These are phyloP conservation scores for Marcusenius ussheri DNA, from an alignment of 2,113 vertebrate species.

Conservation along the genomic window DNA sequence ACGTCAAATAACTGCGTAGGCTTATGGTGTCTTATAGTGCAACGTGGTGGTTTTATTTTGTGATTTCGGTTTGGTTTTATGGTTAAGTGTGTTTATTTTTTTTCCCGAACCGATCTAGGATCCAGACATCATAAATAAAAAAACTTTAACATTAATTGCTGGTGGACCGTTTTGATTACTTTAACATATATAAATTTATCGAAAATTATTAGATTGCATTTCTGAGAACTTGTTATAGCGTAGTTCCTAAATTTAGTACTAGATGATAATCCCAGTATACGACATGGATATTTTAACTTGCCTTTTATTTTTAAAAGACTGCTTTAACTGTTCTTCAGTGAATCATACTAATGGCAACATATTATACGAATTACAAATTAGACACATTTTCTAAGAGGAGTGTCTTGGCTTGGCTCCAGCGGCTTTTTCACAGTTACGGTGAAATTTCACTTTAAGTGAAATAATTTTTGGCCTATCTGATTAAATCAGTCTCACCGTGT, in stretches of 20 bases:
- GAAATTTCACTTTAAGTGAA: slow-evolving; percentile 46
- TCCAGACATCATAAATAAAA: background rate
- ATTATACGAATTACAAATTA: background rate
- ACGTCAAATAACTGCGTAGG: background rate
- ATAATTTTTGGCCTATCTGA: slow-evolving; percentile 55
- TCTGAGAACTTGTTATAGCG: background rate
- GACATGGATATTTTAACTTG: background rate
- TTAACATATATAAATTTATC: background rate
- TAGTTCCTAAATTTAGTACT: background rate
- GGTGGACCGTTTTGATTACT: background rate
- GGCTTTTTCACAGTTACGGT: slow-evolving; percentile 40
- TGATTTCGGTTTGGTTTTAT: background rate
- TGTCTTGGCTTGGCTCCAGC: background rate
- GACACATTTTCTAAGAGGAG: background rate
- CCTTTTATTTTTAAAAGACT: background rate
- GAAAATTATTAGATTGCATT: background rate
- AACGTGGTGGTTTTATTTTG: background rate
- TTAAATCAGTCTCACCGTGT: slow-evolving; percentile 57
- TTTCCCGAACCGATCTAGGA: background rate
- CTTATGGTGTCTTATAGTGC: background rate
- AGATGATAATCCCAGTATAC: background rate
- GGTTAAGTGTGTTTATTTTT: background rate
- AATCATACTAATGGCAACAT: background rate
- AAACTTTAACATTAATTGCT: background rate
- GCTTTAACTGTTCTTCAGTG: background rate